Percentiles rank a stretch among this genome's conserved stretches.
Conservation (phyloP, 1,140 invertebrate genomes). For the Tetramorium simillimum region DNA sequence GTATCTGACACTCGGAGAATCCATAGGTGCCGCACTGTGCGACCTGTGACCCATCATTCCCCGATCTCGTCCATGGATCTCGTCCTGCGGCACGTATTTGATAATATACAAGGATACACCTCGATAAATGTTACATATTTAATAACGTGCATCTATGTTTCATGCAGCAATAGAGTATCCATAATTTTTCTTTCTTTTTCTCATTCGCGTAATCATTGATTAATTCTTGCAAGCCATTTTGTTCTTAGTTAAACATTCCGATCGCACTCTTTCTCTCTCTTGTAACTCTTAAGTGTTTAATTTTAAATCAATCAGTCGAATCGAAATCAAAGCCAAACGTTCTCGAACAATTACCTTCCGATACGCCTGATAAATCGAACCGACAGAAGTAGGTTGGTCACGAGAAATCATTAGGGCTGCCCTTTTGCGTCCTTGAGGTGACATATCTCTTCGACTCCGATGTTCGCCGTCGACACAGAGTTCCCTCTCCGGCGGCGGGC, state of each 20-base stretch:
- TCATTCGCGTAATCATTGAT: background rate
- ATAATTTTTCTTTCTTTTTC: background rate
- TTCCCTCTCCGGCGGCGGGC: conserved; percentile 88
- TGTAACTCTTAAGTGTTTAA: background rate
- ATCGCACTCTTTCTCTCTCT: background rate
- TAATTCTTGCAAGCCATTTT: background rate
- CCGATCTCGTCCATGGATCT: conserved; percentile 79
- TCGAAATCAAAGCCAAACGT: background rate
- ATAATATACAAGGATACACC: background rate
- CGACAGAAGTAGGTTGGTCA: conserved; percentile 84
- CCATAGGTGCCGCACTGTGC: conserved; percentile 92
- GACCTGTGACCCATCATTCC: conserved; percentile 86
- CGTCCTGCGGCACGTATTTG: conserved; percentile 79
- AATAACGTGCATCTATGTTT: background rate
- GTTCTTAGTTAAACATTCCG: background rate
- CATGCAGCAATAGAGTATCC: background rate
- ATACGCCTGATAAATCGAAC: conserved; percentile 82
- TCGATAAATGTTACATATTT: background rate
- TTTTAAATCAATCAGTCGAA: background rate
- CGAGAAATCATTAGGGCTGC: conserved; percentile 88
- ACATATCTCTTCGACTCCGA: conserved; percentile 90
- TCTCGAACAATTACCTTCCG: conserved; percentile 80
- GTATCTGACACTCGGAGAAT: conserved; percentile 87
- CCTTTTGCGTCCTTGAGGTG: conserved; percentile 90
- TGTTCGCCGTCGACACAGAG: conserved; percentile 85